Conservation (phyloP, 2,113 vertebrate species). For the Saguinus imperator region DNA sequence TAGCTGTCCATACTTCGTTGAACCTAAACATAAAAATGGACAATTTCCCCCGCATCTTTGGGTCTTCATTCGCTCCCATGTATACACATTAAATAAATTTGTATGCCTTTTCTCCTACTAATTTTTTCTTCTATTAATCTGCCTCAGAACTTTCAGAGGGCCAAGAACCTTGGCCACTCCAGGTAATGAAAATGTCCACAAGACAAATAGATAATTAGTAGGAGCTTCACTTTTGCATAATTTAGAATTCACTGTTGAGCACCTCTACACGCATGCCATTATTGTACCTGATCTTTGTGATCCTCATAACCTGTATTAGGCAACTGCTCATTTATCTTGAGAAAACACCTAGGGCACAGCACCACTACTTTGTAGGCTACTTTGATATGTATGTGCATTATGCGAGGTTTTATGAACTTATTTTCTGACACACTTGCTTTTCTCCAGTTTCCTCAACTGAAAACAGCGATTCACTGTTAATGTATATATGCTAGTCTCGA, state of each 20-base stretch:
- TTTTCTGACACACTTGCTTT: slow-evolving; percentile 20
- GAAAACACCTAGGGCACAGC: neutral
- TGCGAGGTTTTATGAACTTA: neutral
- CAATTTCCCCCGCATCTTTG: neutral
- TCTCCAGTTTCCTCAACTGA: neutral
- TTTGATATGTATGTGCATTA: neutral
- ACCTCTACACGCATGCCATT: neutral
- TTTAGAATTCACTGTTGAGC: neutral
- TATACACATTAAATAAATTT: no score
- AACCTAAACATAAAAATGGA: neutral
- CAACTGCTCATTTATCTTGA: neutral
- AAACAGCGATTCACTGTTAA: slow-evolving; percentile 8
- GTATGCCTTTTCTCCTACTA: no score
- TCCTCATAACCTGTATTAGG: neutral
- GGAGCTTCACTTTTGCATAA: neutral
- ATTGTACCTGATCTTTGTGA: neutral
- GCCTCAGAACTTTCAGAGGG: neutral
- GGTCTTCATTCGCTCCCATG: neutral
- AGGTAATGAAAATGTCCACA: slow-evolving; percentile 7
- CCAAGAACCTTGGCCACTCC: neutral
- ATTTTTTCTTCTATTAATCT: no score
- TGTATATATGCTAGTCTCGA: neutral
- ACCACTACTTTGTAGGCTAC: neutral
- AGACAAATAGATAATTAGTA: neutral
- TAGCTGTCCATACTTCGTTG: neutral